These are phyloP conservation scores for Drosophila lutescens DNA, from an alignment of 2,888 invertebrate genomes.

Conservation along the genomic window DNA sequence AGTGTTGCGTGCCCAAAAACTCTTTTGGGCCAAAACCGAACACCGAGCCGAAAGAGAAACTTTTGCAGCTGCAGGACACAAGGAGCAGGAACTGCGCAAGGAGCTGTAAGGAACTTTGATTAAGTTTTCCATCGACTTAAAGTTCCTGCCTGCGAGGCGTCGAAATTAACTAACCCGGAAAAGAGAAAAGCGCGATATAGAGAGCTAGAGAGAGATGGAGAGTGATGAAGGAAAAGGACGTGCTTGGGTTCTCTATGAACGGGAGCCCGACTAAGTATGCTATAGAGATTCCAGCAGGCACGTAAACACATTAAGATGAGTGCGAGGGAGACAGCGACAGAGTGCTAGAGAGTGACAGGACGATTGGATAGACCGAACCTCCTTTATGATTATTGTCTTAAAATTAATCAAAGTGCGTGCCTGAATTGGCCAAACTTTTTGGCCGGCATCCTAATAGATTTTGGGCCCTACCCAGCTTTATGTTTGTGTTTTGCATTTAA, in stretches of 20 bases:
- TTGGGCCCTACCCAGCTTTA: slow-evolving; percentile 10
- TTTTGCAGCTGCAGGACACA: slow-evolving; percentile 26
- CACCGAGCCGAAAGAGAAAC: slow-evolving; percentile 33
- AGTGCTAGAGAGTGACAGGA: slow-evolving; percentile 7
- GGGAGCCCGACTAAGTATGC: slow-evolving; percentile 58
- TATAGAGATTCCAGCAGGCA: slow-evolving; percentile 51
- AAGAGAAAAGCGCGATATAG: slow-evolving; percentile 25
- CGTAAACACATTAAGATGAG: slow-evolving; percentile 53
- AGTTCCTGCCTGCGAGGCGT: slow-evolving; percentile 60
- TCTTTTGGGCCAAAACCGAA: slow-evolving; percentile 28
- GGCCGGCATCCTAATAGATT: slow-evolving; percentile 62
- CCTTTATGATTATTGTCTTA: slow-evolving; percentile 78
- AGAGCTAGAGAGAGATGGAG: slow-evolving; percentile 6
- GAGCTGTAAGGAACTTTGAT: slow-evolving; percentile 64
- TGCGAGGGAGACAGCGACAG: slow-evolving; percentile 11
- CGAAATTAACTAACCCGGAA: slow-evolving; percentile 67
- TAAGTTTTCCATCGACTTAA: slow-evolving; percentile 71
- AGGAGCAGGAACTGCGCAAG: slow-evolving; percentile 11
- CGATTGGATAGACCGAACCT: slow-evolving; percentile 40
- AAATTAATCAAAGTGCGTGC: slow-evolving; percentile 76
- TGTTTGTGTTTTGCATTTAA: slow-evolving; percentile 43
- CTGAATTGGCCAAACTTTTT: slow-evolving; percentile 53
- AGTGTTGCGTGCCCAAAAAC: slow-evolving; percentile 62
- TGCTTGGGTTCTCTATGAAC: slow-evolving; percentile 57
- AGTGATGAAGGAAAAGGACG: slow-evolving; percentile 41